These are phyloP conservation scores for Tenthredo amoena DNA, from an alignment of 2,888 invertebrate species.

Conservation along the genomic window DNA sequence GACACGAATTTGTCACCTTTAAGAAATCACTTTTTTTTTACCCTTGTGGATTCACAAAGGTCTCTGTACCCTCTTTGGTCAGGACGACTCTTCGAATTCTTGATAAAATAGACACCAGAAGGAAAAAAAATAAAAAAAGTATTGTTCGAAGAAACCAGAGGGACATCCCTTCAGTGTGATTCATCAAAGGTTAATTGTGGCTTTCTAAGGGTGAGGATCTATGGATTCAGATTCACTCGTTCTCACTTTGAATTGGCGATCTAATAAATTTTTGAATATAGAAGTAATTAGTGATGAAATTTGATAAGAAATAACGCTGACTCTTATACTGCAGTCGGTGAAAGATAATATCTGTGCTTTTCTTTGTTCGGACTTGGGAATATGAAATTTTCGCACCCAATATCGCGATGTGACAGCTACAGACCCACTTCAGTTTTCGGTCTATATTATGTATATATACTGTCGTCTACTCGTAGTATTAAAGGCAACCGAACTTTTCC, in stretches of 20 bases:
- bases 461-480: neutral
- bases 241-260: neutral
- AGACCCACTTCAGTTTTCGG: neutral
- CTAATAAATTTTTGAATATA: neutral
- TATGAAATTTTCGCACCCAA: neutral
- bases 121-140: neutral
- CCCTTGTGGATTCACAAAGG: no score
- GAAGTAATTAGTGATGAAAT: neutral
- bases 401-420: conserved; percentile 9
- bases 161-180: neutral
- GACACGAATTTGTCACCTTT: neutral
- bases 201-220: neutral
- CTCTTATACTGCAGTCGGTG: neutral
- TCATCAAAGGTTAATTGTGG: neutral
- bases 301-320: neutral
- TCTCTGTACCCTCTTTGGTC: neutral
- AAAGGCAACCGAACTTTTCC: conserved; percentile 37
- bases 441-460: neutral
- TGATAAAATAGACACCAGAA: neutral
- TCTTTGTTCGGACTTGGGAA: neutral
- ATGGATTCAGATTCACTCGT: neutral
- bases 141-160: neutral
- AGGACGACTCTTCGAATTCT: neutral
- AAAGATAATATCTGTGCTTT: neutral
- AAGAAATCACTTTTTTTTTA: neutral